These are phyloP conservation scores for Atta cephalotes DNA, from an alignment of 1,140 invertebrate genomes.

Conservation along the genomic window DNA sequence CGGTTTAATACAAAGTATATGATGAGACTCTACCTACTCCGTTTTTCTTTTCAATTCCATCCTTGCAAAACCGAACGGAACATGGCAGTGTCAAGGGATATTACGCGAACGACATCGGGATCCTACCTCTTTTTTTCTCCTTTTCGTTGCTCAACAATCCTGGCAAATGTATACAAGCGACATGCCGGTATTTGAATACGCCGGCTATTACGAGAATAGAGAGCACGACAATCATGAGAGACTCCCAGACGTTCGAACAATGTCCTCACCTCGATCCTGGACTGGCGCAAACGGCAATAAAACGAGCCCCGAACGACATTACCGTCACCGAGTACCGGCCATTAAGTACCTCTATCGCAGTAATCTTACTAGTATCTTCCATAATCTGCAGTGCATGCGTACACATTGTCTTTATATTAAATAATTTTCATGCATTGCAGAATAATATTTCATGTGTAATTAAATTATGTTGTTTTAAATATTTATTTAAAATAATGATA, in stretches of 20 bases:
- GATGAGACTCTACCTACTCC: not conserved
- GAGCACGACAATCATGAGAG: conserved; percentile 85
- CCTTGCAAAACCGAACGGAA: conserved; percentile 41
- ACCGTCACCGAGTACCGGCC: conserved; percentile 65
- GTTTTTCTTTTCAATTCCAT: conserved; percentile 2
- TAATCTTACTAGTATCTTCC: conserved; percentile 18
- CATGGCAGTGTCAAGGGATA: conserved; percentile 22
- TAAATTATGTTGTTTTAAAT: not conserved
- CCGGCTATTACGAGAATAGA: conserved; percentile 81
- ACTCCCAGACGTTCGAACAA: conserved; percentile 84
- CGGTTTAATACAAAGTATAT: not conserved
- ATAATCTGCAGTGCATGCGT: not conserved
- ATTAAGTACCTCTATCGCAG: conserved; percentile 13
- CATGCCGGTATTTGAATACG: conserved; percentile 82
- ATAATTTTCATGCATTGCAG: not conserved
- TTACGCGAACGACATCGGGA: conserved; percentile 46
- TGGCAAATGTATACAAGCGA: conserved; percentile 78
- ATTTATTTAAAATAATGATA: not conserved
- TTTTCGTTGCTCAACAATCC: conserved; percentile 79
- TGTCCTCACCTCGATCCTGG: conserved; percentile 78
- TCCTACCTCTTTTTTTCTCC: conserved; percentile 58
- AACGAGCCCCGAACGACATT: conserved; percentile 79
- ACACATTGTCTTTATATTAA: not conserved
- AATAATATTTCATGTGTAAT: not conserved
- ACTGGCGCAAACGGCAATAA: conserved; percentile 81